A percentile compares a stretch with the other conserved stretches of the same genome.
These are phyloP conservation scores for Pachyseris speciosa DNA, from an alignment of 64 coral and sea anemone genomes.

Conservation along the genomic window DNA sequence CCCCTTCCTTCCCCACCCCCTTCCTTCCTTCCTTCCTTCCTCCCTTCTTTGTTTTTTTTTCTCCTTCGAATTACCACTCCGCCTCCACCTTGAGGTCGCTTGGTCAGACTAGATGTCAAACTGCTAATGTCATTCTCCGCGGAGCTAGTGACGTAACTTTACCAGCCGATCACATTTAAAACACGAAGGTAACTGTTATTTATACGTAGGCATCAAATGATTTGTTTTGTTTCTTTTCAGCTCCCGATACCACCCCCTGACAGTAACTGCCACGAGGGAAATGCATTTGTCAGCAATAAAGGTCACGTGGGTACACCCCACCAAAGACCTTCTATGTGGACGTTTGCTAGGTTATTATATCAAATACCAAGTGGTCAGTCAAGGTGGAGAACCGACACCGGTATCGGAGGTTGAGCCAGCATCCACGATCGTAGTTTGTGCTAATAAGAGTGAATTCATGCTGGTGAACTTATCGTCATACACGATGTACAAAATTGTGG, in stretches of 20 bases:
- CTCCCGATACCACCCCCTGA: background rate
- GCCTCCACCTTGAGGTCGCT: too few relatives aligned
- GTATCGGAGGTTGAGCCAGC: background rate
- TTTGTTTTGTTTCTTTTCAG: background rate
- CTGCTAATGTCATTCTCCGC: too few relatives aligned
- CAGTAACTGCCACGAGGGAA: background rate
- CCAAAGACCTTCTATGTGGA: background rate
- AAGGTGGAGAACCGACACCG: background rate
- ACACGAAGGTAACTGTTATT: too few relatives aligned
- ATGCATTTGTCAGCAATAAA: background rate
- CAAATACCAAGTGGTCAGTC: background rate
- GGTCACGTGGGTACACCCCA: background rate
- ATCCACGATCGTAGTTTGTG: background rate
- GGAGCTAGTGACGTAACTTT: too few relatives aligned
- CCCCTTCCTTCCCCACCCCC: too few relatives aligned
- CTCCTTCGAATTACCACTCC: too few relatives aligned
- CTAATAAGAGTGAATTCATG: background rate
- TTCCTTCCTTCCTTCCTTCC: too few relatives aligned
- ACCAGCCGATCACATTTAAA: too few relatives aligned
- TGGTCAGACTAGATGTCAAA: too few relatives aligned
- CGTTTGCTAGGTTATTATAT: slow-evolving; percentile 4
- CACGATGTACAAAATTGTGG: slow-evolving; percentile 19
- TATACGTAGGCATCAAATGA: too few relatives aligned
- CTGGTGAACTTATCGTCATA: background rate
- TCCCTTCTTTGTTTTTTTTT: too few relatives aligned